Percentiles rank a stretch among this genome's conserved stretches.
Conservation (phyloP, 2,113 vertebrate species). For the Lampris megalopsis region DNA sequence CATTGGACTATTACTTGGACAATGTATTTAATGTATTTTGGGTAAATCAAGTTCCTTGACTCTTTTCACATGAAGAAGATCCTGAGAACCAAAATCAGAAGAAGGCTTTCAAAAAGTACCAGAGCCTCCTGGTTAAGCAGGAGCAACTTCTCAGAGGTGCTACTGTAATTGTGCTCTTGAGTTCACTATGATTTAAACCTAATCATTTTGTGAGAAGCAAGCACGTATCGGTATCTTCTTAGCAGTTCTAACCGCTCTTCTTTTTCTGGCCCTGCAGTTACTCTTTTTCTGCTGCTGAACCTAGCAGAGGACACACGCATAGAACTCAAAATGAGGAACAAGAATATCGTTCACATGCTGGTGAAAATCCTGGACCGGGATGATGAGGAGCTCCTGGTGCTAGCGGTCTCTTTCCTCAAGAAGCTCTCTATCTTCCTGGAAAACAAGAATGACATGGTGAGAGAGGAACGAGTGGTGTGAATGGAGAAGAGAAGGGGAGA, state of each 20-base stretch:
- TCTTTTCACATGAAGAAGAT: constrained; percentile 88
- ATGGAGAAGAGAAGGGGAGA: neutral
- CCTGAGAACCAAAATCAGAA: constrained; percentile 89
- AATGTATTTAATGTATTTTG: neutral
- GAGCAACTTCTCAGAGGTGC: constrained; percentile 93
- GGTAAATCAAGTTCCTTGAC: constrained; percentile 81
- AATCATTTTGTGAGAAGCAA: neutral
- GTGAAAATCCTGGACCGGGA: constrained; percentile 92
- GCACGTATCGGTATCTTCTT: too few species aligned
- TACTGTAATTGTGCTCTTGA: neutral
- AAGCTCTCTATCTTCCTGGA: constrained; percentile 97
- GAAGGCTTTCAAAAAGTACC: constrained; percentile 93
- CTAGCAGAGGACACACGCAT: constrained; percentile 93
- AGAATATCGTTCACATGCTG: constrained; percentile 93
- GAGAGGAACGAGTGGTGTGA: constrained; percentile 14
- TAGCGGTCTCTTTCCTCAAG: constrained; percentile 94
- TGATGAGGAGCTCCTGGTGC: constrained; percentile 91
- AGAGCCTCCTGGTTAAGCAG: constrained; percentile 91
- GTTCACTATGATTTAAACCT: too few species aligned
- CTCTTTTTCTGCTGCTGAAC: constrained; percentile 92
- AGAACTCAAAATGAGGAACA: constrained; percentile 97
- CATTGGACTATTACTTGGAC: neutral
- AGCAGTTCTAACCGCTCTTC: neutral
- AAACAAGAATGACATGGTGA: constrained; percentile 98
- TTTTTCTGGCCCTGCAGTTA: constrained; percentile 75